Conservation (phyloP, 2,888 invertebrate genomes). For the Melikaiella ostensackeni region DNA sequence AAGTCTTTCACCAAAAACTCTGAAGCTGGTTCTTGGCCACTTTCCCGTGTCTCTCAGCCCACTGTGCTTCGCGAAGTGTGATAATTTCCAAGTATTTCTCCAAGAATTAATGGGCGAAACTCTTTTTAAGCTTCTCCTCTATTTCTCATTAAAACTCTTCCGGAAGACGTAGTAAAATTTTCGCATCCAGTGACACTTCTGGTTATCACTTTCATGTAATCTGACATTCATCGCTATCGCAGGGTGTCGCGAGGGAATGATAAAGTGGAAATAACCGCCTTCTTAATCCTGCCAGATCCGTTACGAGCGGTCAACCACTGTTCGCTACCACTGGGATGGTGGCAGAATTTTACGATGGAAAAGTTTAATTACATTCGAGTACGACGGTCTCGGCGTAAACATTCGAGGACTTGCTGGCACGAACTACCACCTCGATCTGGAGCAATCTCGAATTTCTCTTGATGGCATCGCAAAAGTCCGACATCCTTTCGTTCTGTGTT, state of each 20-base stretch:
- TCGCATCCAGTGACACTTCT: conserved; percentile 5
- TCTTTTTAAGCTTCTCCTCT: conserved; percentile 14
- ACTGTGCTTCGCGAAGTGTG: conserved; percentile 32
- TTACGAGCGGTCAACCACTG: conserved; percentile 50
- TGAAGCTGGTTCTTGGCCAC: too few relatives aligned
- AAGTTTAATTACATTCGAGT: conserved; percentile 61
- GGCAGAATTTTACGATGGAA: conserved; percentile 59
- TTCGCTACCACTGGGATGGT: conserved; percentile 34
- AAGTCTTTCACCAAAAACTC: too few relatives aligned
- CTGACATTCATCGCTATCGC: background rate
- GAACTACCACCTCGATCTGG: conserved; percentile 15
- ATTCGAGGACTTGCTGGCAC: conserved; percentile 42
- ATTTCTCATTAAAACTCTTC: conserved; percentile 35
- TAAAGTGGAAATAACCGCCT: conserved; percentile 19
- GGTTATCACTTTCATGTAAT: background rate
- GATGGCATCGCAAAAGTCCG: conserved; percentile 25
- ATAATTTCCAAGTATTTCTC: conserved; percentile 33
- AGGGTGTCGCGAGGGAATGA: conserved; percentile 19
- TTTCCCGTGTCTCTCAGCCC: too few relatives aligned
- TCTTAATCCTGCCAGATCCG: conserved; percentile 27
- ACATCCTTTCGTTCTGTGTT: conserved; percentile 41
- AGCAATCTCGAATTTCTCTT: conserved; percentile 27
- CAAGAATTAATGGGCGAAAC: conserved; percentile 35
- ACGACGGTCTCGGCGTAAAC: conserved; percentile 55
- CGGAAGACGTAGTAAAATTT: conserved; percentile 6